Evolutionary conservation across 2,888 invertebrate species (phyloP), one percentile per base, ranked within the genome.

Genomic region (Drosophila peninsularis): DNA sequence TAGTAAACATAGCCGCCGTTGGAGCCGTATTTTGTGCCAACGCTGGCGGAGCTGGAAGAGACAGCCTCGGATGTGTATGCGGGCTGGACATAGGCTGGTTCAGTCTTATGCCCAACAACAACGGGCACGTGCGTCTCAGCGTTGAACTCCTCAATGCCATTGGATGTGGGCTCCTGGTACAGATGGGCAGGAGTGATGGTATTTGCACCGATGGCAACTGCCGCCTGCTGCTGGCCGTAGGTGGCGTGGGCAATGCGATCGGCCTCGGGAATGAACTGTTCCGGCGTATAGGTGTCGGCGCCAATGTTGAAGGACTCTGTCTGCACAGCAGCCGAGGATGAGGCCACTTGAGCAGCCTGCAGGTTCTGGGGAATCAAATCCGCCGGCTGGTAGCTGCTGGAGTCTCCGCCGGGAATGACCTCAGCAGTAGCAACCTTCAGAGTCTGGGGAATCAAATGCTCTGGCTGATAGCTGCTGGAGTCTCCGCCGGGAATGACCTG

Each of bases 1-100:
- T 89, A 90, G 77, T 92, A 91, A 58, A 91, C 81, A 62, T 91
- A 91, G 21, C 91, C 91, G 49, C 91, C 91, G 62, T 92, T 90
- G 65, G 90, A 62, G n/a, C 71, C 92, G 73, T 91, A 91, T 62
- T 90, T 85, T 17, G 91, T 91, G 19, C 68, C 91, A 41, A 80
- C 71, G 14, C 73, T 78, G 1, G 64, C 63, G 3, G 62, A 56
- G 7, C 42, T 24, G 42, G 47, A 39, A 14, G 55, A 49, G 52
- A 34, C 73, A 7, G 58, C 62, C 30, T 58, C 34, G 5, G 61
- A 36, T 10, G 71, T 45, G 36, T 57, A 62, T 1, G 54, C 27
- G 30, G 42, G 27, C 36, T 54, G 34, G 17, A 81, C 49, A 10
- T 76, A 64, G 21, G 62, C 65, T 9, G 86, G 74, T 0, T 68